These are phyloP conservation scores for Eilema griseolum DNA, from an alignment of 2,888 invertebrate genomes.

Conservation along the genomic window DNA sequence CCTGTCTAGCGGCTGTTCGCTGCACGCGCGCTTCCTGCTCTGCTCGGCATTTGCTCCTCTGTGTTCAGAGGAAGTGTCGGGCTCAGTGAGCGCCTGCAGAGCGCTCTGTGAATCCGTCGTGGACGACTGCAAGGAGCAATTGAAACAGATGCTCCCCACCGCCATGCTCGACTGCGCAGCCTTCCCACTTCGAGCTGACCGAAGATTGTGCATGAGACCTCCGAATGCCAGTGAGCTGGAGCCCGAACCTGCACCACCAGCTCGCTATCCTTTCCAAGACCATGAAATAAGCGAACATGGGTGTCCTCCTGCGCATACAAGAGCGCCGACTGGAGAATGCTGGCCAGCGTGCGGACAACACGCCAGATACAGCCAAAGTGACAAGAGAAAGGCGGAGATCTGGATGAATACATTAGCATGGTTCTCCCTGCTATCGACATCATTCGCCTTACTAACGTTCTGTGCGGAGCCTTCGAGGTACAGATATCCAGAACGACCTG, in stretches of 20 bases:
- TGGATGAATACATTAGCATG: constrained; percentile 93
- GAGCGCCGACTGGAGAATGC: constrained; percentile 86
- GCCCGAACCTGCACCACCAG: constrained; percentile 76
- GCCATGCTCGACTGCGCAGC: constrained; percentile 92
- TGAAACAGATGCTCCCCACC: constrained; percentile 91
- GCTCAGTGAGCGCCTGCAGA: constrained; percentile 94
- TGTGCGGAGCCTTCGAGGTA: constrained; percentile 96
- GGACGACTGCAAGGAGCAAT: constrained; percentile 90
- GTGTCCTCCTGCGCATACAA: constrained; percentile 88
- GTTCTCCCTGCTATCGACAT: constrained; percentile 92
- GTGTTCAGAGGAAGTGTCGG: constrained; percentile 95
- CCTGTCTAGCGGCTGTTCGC: constrained; percentile 93
- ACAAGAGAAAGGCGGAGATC: constrained; percentile 90
- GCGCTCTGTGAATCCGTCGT: constrained; percentile 93
- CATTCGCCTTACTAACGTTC: constrained; percentile 95
- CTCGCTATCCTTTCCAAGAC: constrained; percentile 79
- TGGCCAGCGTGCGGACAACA: constrained; percentile 90
- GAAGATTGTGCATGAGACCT: constrained; percentile 93
- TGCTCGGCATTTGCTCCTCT: constrained; percentile 97
- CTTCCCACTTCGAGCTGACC: constrained; percentile 91
- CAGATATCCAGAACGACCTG: constrained; percentile 96
- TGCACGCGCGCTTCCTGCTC: constrained; percentile 93
- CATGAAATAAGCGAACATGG: constrained; percentile 73
- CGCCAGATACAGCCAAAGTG: constrained; percentile 89
- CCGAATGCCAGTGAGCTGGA: constrained; percentile 79